Evolutionary conservation across 2,797 vertebrate species (phyloP), one percentile per base, ranked within the genome.

Genomic region (Chelidonichthys spinosus): DNA sequence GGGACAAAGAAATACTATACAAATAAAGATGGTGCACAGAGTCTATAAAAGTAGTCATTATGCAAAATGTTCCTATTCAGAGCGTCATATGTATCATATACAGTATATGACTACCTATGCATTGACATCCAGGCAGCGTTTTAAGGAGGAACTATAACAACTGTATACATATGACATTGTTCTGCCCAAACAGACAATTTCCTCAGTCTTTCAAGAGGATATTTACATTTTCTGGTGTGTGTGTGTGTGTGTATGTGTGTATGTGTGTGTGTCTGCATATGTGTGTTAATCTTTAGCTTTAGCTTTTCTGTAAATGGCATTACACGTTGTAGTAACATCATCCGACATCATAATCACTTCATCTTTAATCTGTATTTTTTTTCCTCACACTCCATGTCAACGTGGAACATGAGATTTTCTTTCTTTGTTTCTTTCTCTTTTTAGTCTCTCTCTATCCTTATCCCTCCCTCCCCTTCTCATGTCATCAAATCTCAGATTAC

Each of bases 311-410:
- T 40, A 76, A 81, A 87, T 83, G 39, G 44, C 35, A 70, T 82
- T 76, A 79, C 61, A 70, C 8, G 0, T 55, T 69, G 49, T 74
- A 74, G 75, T 72, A 66, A 71, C 77, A 78, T 74, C 54, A 76
- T 46, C 17, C 82, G 83, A 90, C 37, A n/a, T 79, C 77, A 87
- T 92, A 89, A 90, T 92, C 90, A 72, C 75, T 72, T 90, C 67
- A 90, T 70, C 11, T 74, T 25, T 86, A 89, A 89, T 90, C 88
- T 85, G 58, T 69, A 58, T 79, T 62, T 76, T 69, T 14, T 69
- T 72, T 71, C 50, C 69, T 54, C 56, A 79, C 64, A 75, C 32
- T 17, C 25, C 46, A 46, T 70, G 25, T 37, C 58, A 70, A 63
- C 1, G 2, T 49, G 36, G 2, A 43, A 4, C 2, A 54, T 33